Conservation (phyloP, 2,797 vertebrate genomes). For the Falco berigora region DNA sequence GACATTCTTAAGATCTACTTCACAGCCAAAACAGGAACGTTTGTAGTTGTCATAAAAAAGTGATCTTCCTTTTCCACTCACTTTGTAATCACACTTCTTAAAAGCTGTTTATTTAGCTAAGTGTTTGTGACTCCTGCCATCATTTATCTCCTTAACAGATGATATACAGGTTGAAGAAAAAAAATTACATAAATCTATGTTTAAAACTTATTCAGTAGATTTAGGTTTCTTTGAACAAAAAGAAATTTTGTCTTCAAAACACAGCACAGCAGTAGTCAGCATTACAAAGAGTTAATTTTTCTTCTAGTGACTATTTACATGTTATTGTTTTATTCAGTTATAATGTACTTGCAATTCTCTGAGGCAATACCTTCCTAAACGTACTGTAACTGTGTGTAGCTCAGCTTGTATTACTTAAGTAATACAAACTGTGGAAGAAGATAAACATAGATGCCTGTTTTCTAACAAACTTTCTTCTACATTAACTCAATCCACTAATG, state of each 20-base stretch:
- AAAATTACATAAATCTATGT: background rate
- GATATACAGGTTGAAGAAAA: background rate
- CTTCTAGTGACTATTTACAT: background rate
- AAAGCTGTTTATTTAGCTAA: background rate
- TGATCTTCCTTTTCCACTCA: background rate
- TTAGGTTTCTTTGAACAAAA: background rate
- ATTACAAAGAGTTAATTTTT: background rate
- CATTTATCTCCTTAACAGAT: background rate
- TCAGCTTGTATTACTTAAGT: background rate
- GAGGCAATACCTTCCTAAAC: background rate
- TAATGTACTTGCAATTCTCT: background rate
- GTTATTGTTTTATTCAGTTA: background rate
- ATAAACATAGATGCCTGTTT: background rate
- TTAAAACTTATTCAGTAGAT: background rate
- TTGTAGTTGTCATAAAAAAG: background rate
- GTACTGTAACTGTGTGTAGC: background rate
- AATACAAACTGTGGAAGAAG: background rate
- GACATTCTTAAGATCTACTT: background rate
- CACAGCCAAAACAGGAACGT: background rate
- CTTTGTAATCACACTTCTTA: background rate
- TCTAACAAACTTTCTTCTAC: background rate
- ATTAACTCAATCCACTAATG: background rate
- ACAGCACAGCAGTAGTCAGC: background rate
- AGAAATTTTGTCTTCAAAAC: background rate
- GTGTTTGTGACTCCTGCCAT: background rate